These are phyloP conservation scores for Pachyrhynchus sulphureomaculatus DNA, from an alignment of 1,140 invertebrate genomes.

Conservation along the genomic window DNA sequence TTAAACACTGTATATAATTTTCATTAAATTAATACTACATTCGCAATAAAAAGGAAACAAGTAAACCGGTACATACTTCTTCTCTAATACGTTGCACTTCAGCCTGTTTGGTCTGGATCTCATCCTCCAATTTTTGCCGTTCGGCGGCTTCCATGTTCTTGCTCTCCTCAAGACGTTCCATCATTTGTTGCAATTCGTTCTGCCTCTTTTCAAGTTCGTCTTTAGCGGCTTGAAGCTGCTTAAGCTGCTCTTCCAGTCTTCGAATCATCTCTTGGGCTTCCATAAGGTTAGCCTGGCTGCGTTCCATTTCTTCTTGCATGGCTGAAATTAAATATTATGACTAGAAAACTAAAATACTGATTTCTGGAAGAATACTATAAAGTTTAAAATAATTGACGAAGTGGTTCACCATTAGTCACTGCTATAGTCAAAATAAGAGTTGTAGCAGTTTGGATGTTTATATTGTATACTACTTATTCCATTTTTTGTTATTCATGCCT, in stretches of 20 bases:
- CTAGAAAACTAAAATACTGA: too few relatives aligned
- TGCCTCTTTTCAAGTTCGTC: constrained; percentile 91
- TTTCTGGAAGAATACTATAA: too few relatives aligned
- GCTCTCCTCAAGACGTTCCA: constrained; percentile 84
- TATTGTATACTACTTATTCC: too few relatives aligned
- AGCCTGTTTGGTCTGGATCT: constrained; percentile 84
- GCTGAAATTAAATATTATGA: constrained; percentile 46
- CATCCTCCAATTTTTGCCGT: constrained; percentile 85
- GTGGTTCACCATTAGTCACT: too few relatives aligned
- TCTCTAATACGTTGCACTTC: constrained; percentile 85
- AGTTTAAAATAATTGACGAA: too few relatives aligned
- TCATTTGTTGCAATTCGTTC: constrained; percentile 84
- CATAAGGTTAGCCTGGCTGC: constrained; percentile 75
- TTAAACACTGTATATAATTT: too few relatives aligned
- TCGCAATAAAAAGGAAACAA: too few relatives aligned
- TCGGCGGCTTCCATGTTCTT: constrained; percentile 91
- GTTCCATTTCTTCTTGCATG: constrained; percentile 89
- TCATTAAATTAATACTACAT: too few relatives aligned
- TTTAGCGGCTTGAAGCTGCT: constrained; percentile 89
- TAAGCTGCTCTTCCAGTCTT: constrained; percentile 89
- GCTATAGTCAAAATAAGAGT: too few relatives aligned
- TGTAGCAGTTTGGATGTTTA: too few relatives aligned
- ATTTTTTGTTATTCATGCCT: too few relatives aligned
- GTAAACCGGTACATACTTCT: constrained; percentile 60
- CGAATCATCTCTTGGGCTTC: constrained; percentile 96